Evolutionary conservation across 1,140 invertebrate genomes (phyloP).

Genomic region (Stratiolaelaps scimitus): DNA sequence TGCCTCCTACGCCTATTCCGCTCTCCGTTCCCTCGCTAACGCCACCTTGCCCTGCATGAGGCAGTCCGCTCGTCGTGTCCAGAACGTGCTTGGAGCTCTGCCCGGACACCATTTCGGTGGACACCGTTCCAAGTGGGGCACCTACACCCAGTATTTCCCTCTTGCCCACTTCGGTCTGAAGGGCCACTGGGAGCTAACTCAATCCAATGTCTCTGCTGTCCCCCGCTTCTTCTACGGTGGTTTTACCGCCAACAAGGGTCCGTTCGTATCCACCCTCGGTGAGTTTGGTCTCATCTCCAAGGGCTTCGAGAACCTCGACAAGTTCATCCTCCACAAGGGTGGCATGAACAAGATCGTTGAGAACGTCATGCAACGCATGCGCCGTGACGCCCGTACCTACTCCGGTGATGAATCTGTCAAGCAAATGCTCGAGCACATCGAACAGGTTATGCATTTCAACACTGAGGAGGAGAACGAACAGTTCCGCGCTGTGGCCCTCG

Average conservation of each 20-base stretch:
- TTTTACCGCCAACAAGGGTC: conserved; percentile 7
- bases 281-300: conserved; percentile 1
- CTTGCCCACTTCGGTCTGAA: conserved; percentile 7
- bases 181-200: conserved; percentile 15
- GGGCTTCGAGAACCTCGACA: conserved; percentile 19
- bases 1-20: conserved; percentile 37
- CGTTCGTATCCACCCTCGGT: conserved; percentile 9
- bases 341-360: conserved; percentile 24
- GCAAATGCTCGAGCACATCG: conserved; percentile 4
- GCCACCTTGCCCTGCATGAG: conserved; percentile 31
- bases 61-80: conserved; percentile 9
- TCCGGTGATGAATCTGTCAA: not conserved
- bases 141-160: not conserved
- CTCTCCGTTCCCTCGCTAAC: conserved; percentile 36
- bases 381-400: conserved; percentile 6
- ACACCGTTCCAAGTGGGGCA: conserved; percentile 9
- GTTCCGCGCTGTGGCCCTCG: not conserved
- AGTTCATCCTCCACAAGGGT: conserved; percentile 13
- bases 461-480: conserved; percentile 10
- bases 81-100: conserved; percentile 11
- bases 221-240: not conserved
- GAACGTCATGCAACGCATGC: conserved; percentile 5
- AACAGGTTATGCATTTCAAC: conserved; percentile 12
- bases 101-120: not conserved
- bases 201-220: conserved; percentile 16